phyloP scores from a whole-genome alignment of 1,140 invertebrate species.

The Meteorus sp. region DNA sequence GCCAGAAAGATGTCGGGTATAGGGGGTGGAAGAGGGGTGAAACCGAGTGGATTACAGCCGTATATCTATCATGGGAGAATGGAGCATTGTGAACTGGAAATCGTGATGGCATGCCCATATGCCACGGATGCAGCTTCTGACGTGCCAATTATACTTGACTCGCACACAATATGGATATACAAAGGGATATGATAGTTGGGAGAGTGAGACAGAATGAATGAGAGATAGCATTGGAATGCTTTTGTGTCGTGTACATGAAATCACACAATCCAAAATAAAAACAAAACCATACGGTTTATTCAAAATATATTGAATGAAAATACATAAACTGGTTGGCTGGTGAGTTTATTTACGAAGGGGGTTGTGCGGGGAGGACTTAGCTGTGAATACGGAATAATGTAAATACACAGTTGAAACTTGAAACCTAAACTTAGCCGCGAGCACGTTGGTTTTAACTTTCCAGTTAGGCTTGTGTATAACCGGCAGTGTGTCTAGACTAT shows the following conservation, averaged over 20 bases:
- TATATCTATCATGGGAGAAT: slow-evolving; percentile 48
- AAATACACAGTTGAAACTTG: slow-evolving; percentile 25
- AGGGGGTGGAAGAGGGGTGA: slow-evolving; percentile 24
- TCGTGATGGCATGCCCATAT: slow-evolving; percentile 45
- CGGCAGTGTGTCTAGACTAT: slow-evolving; percentile 9
- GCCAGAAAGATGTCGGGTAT: too few species aligned
- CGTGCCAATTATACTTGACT: slow-evolving; percentile 38
- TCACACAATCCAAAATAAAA: too few species aligned
- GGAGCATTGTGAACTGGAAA: slow-evolving; percentile 45
- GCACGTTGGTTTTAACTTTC: neutral
- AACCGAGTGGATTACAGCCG: slow-evolving; percentile 41
- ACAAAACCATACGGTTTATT: too few species aligned
- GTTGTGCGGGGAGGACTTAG: slow-evolving; percentile 7
- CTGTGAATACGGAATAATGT: slow-evolving; percentile 28
- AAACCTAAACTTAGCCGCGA: slow-evolving; percentile 13
- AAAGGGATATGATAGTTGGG: too few species aligned
- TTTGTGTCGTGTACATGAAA: too few species aligned
- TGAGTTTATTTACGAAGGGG: slow-evolving; percentile 7
- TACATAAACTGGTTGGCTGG: slow-evolving; percentile 13
- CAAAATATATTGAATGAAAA: neutral
- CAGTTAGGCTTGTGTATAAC: too few species aligned
- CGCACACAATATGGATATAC: slow-evolving; percentile 8
- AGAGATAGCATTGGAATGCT: too few species aligned
- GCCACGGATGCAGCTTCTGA: slow-evolving; percentile 33
- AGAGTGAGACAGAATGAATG: too few species aligned